A percentile compares a stretch with the other conserved stretches of the same genome.
Evolutionary conservation across 2,113 vertebrate genomes (phyloP).

Genomic region (Neolamprologus toae): DNA sequence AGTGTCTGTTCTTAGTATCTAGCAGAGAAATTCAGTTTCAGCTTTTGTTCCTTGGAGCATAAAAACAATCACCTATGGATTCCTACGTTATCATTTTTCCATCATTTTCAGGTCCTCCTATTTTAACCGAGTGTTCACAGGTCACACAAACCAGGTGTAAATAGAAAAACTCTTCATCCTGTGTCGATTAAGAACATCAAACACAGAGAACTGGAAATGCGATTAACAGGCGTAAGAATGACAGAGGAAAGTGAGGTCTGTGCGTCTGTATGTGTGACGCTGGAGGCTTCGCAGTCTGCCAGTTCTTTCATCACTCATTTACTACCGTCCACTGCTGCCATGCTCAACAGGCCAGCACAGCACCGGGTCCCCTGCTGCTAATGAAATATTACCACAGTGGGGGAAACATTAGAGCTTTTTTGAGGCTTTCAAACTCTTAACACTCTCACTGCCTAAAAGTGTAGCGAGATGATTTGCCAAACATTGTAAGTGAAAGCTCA

Average conservation of each 20-base stretch:
- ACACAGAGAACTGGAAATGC: neutral
- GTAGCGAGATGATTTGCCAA: conserved; percentile 53
- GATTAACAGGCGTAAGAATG: neutral
- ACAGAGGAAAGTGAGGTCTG: neutral
- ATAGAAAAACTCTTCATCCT: neutral
- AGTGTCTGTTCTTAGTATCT: neutral
- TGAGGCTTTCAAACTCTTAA: conserved; percentile 34
- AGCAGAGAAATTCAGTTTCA: neutral
- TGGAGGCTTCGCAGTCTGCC: neutral
- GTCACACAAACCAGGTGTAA: neutral
- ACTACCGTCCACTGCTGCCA: neutral
- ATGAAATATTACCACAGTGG: conserved; percentile 32
- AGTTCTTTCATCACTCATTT: conserved; percentile 32
- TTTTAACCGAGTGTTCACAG: neutral
- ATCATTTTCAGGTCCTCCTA: neutral
- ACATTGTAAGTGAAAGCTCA: conserved; percentile 44
- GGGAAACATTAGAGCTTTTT: conserved; percentile 1
- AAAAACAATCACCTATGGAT: neutral
- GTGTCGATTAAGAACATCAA: neutral
- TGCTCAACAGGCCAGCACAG: neutral
- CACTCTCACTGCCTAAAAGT: conserved; percentile 3
- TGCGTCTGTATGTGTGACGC: neutral
- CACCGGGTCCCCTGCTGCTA: neutral
- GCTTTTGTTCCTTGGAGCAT: neutral
- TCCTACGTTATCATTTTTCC: neutral